Base-by-base conservation (phyloP, 2,113 vertebrate species). In the Xiphophorus couchianus region DNA sequence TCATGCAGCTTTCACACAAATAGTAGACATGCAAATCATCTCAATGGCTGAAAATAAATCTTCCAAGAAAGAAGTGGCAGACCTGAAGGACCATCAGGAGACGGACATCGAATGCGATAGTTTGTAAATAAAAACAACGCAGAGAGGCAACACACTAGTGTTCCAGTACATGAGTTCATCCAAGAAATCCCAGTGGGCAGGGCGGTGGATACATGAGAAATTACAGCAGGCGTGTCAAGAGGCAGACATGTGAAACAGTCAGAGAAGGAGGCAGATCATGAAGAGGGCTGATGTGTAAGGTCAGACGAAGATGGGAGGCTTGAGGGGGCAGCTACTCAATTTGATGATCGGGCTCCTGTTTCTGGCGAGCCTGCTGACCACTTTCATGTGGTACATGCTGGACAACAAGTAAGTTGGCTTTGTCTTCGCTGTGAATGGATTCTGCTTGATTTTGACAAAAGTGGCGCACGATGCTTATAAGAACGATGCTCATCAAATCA, bases 351-450 rank as follows among this genome's bases (percentile, higher is more conserved):
- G 42, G 11, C 29, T 93, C 25, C 15, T 93, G 31, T 80, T 42
- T 44, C 5, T 91, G 82, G 85, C 81, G 60, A 88, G 82, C 58
- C 67, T 90, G 74, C 44, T 92, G 73, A 91, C 79, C 42, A 73
- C 71, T 6, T 8, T 92, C 68, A n/a, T 86, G 77, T 93, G 89
- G 91, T 88, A 80, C 79, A 60, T 48, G 27, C 31, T 69, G 44
- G 69, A 71, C 33, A 1, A 66, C 60, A 86, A 82, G 93, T 94
- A 85, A 91, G 92, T 89, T 67, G 3, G n/a, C 5, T 66, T 66
- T 65, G 25, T 4, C 1, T 15, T 62, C 3, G 44, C 44, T 48
- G 44, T 48, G 44, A 48, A 48, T 4, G 17, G 17, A 48, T 33
- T 19, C 9, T 60, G 51, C 4, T 62, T 14, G 10, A 35, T 7